Evolutionary conservation across 2,797 vertebrate genomes (phyloP).

Genomic region (Sparidentex hasta): DNA sequence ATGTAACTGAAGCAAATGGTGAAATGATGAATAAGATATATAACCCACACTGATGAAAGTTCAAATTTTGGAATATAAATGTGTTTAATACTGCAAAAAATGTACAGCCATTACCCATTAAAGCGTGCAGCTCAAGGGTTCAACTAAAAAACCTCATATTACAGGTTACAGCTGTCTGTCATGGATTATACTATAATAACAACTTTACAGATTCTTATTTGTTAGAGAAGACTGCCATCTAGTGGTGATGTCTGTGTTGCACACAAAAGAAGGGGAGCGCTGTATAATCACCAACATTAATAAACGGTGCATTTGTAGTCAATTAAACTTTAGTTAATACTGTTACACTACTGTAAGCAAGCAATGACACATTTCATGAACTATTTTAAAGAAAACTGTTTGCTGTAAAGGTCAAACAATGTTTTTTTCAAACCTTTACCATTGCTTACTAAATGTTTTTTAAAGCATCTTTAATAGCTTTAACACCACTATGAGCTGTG

Average conservation of each 20-base stretch:
- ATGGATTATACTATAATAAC: background rate
- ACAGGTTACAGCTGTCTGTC: background rate
- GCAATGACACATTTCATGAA: too few relatives aligned
- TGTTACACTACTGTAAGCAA: too few relatives aligned
- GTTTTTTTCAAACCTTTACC: too few relatives aligned
- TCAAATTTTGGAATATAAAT: background rate
- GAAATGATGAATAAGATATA: too few relatives aligned
- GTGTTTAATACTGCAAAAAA: background rate
- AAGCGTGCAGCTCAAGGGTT: background rate
- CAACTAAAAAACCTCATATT: background rate
- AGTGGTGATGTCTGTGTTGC: conserved; percentile 50
- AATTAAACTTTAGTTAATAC: too few relatives aligned
- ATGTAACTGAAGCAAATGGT: background rate
- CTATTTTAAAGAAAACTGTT: too few relatives aligned
- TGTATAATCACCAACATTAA: too few relatives aligned
- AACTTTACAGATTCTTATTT: conserved; percentile 17
- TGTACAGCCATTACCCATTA: background rate
- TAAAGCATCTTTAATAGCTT: background rate
- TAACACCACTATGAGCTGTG: background rate
- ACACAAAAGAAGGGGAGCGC: too few relatives aligned
- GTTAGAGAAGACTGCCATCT: conserved; percentile 71
- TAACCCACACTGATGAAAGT: background rate
- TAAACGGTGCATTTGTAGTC: too few relatives aligned
- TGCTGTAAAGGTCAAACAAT: too few relatives aligned
- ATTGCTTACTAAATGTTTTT: too few relatives aligned